Percentiles rank a stretch among this genome's conserved stretches.
phyloP scores from a whole-genome alignment of 2,113 vertebrate species.

The Dendrocopos noguchii region DNA sequence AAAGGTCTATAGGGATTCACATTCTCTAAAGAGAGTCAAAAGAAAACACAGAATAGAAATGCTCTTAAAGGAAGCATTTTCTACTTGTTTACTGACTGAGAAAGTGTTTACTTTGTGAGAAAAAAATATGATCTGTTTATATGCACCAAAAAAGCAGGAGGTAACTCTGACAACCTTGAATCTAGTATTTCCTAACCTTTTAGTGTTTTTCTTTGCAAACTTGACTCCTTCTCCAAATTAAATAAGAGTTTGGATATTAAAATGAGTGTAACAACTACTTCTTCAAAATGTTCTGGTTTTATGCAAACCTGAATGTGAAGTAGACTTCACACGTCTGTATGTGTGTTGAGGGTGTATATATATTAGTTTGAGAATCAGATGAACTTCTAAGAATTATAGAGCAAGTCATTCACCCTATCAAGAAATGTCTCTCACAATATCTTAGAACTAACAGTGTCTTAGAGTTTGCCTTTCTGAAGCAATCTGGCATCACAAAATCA shows the following conservation, averaged over 20 bases:
- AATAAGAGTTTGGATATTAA: neutral
- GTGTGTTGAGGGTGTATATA: rapidly evolving
- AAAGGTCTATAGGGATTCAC: neutral
- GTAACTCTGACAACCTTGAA: neutral
- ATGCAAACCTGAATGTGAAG: neutral
- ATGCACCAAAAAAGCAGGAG: neutral
- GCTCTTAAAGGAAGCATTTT: neutral
- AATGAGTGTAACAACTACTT: neutral
- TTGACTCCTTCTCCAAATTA: neutral
- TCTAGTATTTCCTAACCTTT: neutral
- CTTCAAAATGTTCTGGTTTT: neutral
- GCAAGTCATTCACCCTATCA: neutral
- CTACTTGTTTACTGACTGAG: neutral
- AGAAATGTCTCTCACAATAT: neutral
- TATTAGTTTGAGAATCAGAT: neutral
- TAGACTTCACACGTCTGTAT: neutral
- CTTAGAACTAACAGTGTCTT: neutral
- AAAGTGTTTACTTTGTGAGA: no score
- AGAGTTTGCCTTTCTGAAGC: slow-evolving; percentile 25
- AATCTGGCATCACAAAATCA: neutral
- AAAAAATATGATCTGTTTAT: neutral
- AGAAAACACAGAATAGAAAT: neutral
- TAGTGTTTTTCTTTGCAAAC: neutral
- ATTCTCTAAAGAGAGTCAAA: neutral
- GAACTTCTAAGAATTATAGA: neutral